phyloP scores from a whole-genome alignment of 1,140 invertebrate species.

The Drosophila nikananu region DNA sequence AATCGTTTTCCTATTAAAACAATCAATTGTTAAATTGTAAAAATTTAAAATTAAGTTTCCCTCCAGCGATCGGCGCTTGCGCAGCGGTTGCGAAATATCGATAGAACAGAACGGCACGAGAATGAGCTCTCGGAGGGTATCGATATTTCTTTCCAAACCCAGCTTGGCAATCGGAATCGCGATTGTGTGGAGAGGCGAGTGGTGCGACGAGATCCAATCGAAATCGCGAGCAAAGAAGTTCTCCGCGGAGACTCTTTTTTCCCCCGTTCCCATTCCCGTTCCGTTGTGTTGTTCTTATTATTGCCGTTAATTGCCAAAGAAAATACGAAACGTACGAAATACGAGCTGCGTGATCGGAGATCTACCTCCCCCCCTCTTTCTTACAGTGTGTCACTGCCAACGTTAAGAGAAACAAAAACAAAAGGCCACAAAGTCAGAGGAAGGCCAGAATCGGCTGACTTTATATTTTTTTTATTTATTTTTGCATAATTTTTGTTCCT shows the following conservation, averaged over 20 bases:
- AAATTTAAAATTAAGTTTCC: neutral
- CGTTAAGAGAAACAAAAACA: constrained; percentile 20
- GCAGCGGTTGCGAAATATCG: constrained; percentile 11
- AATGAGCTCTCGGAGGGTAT: neutral
- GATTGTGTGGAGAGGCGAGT: neutral
- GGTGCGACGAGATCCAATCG: constrained; percentile 4
- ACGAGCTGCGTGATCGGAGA: constrained; percentile 18
- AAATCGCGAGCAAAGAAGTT: constrained; percentile 18
- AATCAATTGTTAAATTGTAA: neutral
- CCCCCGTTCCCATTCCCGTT: constrained; percentile 11
- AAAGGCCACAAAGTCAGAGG: constrained; percentile 27
- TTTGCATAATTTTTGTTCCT: constrained; percentile 24
- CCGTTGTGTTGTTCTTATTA: constrained; percentile 25
- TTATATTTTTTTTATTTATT: constrained; percentile 13
- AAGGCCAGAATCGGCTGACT: constrained; percentile 25
- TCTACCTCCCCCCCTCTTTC: constrained; percentile 9
- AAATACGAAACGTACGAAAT: constrained; percentile 26
- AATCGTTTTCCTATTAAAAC: too few species aligned
- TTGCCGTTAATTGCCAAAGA: constrained; percentile 45
- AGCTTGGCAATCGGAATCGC: constrained; percentile 13
- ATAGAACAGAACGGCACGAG: constrained; percentile 20
- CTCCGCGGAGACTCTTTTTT: constrained; percentile 7
- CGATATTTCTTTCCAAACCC: constrained; percentile 8
- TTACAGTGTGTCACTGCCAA: constrained; percentile 16
- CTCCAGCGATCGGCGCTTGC: constrained; percentile 24